These are phyloP conservation scores for Adrianichthys oophorus DNA, from an alignment of 2,797 vertebrate genomes.

Conservation along the genomic window DNA sequence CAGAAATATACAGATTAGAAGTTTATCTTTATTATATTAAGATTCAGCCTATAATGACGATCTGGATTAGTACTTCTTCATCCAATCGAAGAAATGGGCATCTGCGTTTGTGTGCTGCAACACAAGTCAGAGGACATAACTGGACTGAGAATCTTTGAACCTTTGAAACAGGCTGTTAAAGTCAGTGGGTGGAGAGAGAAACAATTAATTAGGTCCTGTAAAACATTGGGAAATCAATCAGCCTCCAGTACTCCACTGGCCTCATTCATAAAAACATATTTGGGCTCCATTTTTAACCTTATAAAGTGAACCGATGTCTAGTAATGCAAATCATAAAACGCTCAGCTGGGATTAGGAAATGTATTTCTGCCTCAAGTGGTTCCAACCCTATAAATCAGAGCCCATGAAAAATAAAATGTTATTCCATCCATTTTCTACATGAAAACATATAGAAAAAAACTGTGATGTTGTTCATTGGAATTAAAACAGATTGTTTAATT, in stretches of 20 bases:
- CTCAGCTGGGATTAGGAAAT: background rate
- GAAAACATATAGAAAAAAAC: too few relatives aligned
- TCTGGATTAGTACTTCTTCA: too few relatives aligned
- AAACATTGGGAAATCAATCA: conserved; percentile 57
- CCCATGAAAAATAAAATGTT: too few relatives aligned
- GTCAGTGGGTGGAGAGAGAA: conserved; percentile 41
- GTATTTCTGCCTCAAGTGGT: background rate
- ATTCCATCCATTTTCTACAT: too few relatives aligned
- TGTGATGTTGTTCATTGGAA: too few relatives aligned
- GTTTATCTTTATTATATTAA: too few relatives aligned
- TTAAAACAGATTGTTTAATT: too few relatives aligned
- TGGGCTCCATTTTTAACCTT: conserved; percentile 22
- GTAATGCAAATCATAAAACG: conserved; percentile 12
- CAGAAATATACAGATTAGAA: too few relatives aligned
- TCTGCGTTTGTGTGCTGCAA: background rate
- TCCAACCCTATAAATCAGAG: background rate
- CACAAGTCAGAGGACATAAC: conserved; percentile 9
- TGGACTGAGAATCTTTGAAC: conserved; percentile 14
- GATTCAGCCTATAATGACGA: too few relatives aligned
- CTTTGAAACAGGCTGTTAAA: conserved; percentile 47
- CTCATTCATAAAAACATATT: conserved; percentile 47
- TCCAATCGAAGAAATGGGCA: background rate
- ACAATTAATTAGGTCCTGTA: conserved; percentile 63
- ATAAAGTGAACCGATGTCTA: conserved; percentile 4
- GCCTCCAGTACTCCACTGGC: conserved; percentile 28